Evolutionary conservation across 2,113 vertebrate genomes (phyloP).

Genomic region (Sialia sialis): DNA sequence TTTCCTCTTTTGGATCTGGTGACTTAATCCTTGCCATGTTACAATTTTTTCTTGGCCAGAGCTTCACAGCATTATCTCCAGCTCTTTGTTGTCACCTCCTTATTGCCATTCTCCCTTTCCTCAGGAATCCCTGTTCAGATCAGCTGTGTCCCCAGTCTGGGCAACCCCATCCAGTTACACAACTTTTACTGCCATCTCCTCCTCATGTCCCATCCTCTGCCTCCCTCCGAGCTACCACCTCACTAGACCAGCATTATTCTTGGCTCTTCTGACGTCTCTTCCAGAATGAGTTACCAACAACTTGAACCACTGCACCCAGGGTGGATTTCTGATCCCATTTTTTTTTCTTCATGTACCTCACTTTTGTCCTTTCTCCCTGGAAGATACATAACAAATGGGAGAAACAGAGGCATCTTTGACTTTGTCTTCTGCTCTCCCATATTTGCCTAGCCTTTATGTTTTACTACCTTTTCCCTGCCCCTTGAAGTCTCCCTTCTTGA

Average conservation of each 20-base stretch:
- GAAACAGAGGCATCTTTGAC: neutral
- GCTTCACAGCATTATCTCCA: neutral
- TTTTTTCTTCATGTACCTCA: neutral
- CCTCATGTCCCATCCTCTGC: neutral
- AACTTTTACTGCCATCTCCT: neutral
- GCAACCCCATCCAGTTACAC: neutral
- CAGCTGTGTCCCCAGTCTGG: neutral
- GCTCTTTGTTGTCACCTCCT: neutral
- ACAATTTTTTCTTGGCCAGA: neutral
- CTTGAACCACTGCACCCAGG: rapidly evolving
- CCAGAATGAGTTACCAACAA: neutral
- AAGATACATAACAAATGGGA: neutral
- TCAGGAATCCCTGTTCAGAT: neutral
- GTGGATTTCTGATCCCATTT: neutral
- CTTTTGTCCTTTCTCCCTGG: neutral
- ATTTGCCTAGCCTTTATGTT: neutral
- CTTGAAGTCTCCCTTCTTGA: neutral
- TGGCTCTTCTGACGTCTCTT: neutral
- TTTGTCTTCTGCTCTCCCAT: neutral
- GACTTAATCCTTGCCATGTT: neutral
- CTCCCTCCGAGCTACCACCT: neutral
- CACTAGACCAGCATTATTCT: neutral
- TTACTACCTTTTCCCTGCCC: neutral
- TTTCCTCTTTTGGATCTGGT: neutral
- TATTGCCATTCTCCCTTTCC: neutral